phyloP scores from a whole-genome alignment of 2,888 invertebrate species.

The Ceratothoa steindachneri region DNA sequence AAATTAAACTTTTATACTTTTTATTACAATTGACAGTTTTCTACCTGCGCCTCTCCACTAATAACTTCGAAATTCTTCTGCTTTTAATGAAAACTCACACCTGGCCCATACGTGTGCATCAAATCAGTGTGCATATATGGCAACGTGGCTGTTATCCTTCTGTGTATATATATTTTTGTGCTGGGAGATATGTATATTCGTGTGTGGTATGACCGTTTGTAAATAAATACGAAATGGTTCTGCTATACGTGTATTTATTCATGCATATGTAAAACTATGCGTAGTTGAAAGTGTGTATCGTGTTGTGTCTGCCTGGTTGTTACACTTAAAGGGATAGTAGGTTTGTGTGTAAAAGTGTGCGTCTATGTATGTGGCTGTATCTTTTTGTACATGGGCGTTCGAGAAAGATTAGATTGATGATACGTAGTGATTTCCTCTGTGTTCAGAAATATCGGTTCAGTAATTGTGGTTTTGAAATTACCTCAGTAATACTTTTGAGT shows the following conservation, averaged over 20 bases:
- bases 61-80: background rate
- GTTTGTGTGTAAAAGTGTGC: background rate
- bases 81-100: background rate
- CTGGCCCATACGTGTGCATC: no score
- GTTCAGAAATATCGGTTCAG: no score
- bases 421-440: no score
- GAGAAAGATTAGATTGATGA: no score
- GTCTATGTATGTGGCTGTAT: background rate
- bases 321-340: no score
- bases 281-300: no score
- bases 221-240: background rate
- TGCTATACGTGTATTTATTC: background rate
- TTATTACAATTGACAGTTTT: background rate
- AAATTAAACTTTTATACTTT: background rate
- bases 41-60: background rate
- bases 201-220: background rate
- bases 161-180: background rate
- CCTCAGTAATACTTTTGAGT: no score
- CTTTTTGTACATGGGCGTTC: background rate
- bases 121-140: no score
- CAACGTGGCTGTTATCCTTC: background rate
- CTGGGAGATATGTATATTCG: background rate
- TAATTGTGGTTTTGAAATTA: no score
- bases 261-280: background rate
- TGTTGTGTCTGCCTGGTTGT: no score